These are phyloP conservation scores for Trichoplax adhaerens DNA, from an alignment of 37 sponge, comb jelly and placozoan species.

Conservation along the genomic window DNA sequence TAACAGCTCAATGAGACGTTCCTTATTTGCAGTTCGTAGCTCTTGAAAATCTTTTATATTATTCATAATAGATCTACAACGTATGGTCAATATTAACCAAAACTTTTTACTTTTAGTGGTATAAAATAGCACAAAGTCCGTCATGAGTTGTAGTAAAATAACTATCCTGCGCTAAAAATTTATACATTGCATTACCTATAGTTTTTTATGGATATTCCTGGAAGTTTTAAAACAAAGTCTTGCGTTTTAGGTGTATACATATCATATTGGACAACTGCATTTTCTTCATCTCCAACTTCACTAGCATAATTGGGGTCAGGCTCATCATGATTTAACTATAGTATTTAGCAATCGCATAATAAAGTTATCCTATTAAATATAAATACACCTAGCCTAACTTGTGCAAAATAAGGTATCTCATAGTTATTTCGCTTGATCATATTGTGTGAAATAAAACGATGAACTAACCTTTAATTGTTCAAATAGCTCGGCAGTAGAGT, in stretches of 20 bases:
- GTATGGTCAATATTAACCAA: background rate
- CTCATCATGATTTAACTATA: conserved; percentile 39
- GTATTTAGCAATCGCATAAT: background rate
- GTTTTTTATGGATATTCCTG: conserved; percentile 76
- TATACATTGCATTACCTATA: conserved; percentile 30
- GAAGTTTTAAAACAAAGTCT: conserved; percentile 69
- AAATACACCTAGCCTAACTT: background rate
- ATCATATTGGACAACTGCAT: conserved; percentile 5
- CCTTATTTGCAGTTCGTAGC: conserved; percentile 23
- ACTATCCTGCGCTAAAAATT: background rate
- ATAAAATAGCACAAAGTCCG: no score
- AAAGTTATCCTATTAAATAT: background rate
- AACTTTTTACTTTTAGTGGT: background rate
- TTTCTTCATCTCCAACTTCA: conserved; percentile 20
- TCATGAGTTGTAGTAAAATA: no score
- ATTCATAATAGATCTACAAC: conserved; percentile 33
- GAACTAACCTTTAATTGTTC: conserved; percentile 52
- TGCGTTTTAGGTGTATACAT: conserved; percentile 1
- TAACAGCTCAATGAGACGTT: conserved; percentile 32
- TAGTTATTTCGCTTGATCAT: background rate
- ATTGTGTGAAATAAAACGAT: no score
- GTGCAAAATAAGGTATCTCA: background rate
- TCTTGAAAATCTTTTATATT: conserved; percentile 42
- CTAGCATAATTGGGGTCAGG: conserved; percentile 47
- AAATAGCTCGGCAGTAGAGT: conserved; percentile 78